Evolutionary conservation across 2,113 vertebrate species (phyloP).

Genomic region (Sterna hirundo): DNA sequence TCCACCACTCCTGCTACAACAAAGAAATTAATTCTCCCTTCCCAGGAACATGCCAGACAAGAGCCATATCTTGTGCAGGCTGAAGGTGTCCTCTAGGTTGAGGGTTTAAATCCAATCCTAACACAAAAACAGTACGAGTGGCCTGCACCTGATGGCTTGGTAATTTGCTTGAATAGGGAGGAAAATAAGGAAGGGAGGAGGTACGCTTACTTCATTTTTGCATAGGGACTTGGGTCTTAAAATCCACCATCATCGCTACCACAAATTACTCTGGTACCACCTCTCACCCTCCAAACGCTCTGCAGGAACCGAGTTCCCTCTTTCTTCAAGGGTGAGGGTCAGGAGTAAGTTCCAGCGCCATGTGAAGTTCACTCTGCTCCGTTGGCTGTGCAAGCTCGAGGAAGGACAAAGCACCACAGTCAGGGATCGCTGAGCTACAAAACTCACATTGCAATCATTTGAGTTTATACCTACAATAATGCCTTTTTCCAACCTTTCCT

Average conservation of each 20-base stretch:
- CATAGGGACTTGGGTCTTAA: neutral
- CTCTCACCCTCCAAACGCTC: neutral
- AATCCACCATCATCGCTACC: neutral
- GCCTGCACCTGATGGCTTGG: neutral
- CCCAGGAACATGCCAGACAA: neutral
- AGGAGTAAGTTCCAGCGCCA: neutral
- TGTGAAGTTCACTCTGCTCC: neutral
- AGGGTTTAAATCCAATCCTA: neutral
- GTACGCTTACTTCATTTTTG: neutral
- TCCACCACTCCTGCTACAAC: neutral
- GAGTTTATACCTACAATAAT: neutral
- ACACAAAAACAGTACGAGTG: neutral
- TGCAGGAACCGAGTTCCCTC: neutral
- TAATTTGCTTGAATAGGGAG: neutral
- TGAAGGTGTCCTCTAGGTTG: neutral
- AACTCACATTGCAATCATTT: neutral
- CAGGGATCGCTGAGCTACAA: neutral
- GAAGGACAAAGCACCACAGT: neutral
- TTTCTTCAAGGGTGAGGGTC: neutral
- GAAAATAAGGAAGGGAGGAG: accelerated
- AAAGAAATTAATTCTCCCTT: neutral
- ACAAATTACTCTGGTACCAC: neutral
- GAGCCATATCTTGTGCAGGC: neutral
- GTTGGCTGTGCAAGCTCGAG: neutral
- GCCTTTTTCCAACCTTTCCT: neutral